phyloP scores from a whole-genome alignment of 2,113 vertebrate species.

The Passer montanus region DNA sequence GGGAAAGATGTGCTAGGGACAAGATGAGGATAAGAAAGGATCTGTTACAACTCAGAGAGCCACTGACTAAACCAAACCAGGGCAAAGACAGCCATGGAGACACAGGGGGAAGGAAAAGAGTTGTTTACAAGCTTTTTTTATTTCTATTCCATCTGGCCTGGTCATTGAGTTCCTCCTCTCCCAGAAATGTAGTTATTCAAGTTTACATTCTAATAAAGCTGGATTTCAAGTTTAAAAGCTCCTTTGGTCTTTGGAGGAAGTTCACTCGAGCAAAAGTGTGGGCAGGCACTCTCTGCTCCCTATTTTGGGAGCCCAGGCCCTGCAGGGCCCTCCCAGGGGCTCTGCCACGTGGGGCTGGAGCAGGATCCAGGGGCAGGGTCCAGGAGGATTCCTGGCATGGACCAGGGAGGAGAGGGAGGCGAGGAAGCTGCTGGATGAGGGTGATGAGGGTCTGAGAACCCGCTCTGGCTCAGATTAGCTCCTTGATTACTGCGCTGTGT shows the following conservation, averaged over 20 bases:
- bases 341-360: background rate
- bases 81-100: background rate
- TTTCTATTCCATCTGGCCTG: background rate
- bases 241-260: background rate
- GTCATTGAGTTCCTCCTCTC: background rate
- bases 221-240: background rate
- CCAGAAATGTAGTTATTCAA: background rate
- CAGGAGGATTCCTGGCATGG: background rate
- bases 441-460: conserved; percentile 1
- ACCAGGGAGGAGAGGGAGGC: background rate
- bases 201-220: background rate
- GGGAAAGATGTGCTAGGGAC: background rate
- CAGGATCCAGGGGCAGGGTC: no score
- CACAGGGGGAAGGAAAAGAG: background rate
- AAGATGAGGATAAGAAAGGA: background rate
- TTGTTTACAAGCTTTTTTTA: background rate
- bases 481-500: conserved; percentile 42
- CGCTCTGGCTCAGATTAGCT: conserved; percentile 35
- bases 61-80: background rate
- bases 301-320: background rate
- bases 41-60: background rate
- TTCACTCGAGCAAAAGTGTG: background rate
- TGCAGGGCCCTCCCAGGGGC: background rate
- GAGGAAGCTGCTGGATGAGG: background rate
- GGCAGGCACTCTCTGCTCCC: background rate